Percentiles rank a stretch among this genome's conserved stretches.
phyloP scores from a whole-genome alignment of 2,113 vertebrate genomes.

The Misgurnus mizolepis region DNA sequence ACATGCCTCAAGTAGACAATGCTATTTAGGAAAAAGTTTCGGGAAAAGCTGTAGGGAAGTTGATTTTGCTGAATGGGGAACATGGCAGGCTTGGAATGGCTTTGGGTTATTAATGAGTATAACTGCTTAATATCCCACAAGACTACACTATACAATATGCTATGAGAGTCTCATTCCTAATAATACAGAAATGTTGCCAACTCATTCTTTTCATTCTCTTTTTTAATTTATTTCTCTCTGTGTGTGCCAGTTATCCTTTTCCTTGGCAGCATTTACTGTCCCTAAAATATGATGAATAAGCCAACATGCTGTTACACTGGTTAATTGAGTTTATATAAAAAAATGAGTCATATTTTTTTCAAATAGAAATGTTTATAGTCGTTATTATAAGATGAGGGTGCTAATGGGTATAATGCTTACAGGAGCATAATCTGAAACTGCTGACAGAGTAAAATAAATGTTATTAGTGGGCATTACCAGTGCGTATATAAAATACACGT shows the following conservation, averaged over 20 bases:
- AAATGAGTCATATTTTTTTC: conserved; percentile 55
- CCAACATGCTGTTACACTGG: conserved; percentile 40
- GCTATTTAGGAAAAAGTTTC: conserved; percentile 41
- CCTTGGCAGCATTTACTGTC: conserved; percentile 40
- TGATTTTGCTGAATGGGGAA: conserved; percentile 45
- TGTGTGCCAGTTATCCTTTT: conserved; percentile 18
- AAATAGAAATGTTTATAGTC: conserved; percentile 58
- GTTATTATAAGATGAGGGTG: conserved; percentile 7
- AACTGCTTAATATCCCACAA: conserved; percentile 52
- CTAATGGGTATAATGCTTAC: conserved; percentile 22
- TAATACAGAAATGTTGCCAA: conserved; percentile 47
- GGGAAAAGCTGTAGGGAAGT: neutral
- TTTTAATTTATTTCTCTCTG: conserved; percentile 20
- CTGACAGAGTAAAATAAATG: conserved; percentile 11
- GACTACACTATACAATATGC: conserved; percentile 43
- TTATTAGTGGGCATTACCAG: conserved; percentile 14
- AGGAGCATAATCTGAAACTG: conserved; percentile 33
- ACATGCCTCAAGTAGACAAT: conserved; percentile 44
- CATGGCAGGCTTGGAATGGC: conserved; percentile 43
- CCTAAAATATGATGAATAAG: conserved; percentile 56
- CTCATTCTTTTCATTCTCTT: conserved; percentile 28
- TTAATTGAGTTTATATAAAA: conserved; percentile 57
- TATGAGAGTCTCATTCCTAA: conserved; percentile 49
- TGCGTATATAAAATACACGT: neutral
- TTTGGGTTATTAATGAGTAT: conserved; percentile 38